phyloP scores from a whole-genome alignment of 92 coral and sea anemone species.

The Porites divaricata region DNA sequence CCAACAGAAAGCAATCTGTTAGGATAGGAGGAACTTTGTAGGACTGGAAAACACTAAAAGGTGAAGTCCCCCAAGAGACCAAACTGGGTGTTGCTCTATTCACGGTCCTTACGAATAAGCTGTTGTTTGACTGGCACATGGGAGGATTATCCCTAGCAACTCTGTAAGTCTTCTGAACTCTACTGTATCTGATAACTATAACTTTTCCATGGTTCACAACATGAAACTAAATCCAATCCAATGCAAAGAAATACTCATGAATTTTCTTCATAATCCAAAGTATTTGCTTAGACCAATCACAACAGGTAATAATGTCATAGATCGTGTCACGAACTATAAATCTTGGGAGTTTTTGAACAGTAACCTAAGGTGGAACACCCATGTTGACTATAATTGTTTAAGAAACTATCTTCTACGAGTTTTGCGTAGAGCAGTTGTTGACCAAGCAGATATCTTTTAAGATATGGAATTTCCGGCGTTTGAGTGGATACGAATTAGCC shows the following conservation, averaged over 20 bases:
- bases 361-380: conserved; percentile 40
- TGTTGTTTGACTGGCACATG: conserved; percentile 41
- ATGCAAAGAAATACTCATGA: conserved; percentile 47
- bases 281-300: conserved; percentile 25
- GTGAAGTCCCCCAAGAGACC: conserved; percentile 48
- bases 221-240: conserved; percentile 44
- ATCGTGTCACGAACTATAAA: conserved; percentile 45
- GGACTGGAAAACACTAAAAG: conserved; percentile 43
- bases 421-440: conserved; percentile 38
- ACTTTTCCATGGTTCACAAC: neutral
- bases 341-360: conserved; percentile 25
- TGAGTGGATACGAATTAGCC: too few relatives aligned
- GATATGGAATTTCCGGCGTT: too few relatives aligned
- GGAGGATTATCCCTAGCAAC: conserved; percentile 43
- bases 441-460: conserved; percentile 15
- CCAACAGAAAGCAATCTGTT: conserved; percentile 28
- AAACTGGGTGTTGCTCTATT: conserved; percentile 48
- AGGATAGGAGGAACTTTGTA: conserved; percentile 41
- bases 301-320: conserved; percentile 29
- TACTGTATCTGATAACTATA: conserved; percentile 21
- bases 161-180: conserved; percentile 27
- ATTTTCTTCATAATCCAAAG: conserved; percentile 17
- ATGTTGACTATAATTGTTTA: conserved; percentile 29
- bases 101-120: conserved; percentile 29
- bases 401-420: conserved; percentile 37